phyloP scores from a whole-genome alignment of 2,888 invertebrate genomes.

The Lasioglossum oenotherae region DNA sequence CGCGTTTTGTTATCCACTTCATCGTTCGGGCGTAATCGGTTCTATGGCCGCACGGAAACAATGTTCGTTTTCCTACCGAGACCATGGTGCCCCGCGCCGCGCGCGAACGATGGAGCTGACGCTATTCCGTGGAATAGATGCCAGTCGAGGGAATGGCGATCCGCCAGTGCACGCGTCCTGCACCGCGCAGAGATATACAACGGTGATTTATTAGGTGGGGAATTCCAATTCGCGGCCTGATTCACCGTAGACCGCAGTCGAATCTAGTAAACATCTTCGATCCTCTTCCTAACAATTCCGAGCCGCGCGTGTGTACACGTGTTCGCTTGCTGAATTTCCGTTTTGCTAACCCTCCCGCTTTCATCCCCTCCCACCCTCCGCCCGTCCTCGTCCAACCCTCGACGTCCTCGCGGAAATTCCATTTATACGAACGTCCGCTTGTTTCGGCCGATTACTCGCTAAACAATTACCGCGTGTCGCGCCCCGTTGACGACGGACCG shows the following conservation, averaged over 20 bases:
- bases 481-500: background rate
- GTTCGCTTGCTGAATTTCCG: conserved; percentile 26
- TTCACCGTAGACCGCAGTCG: conserved; percentile 61
- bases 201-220: conserved; percentile 76
- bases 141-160: conserved; percentile 28
- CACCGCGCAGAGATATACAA: conserved; percentile 62
- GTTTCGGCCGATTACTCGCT: conserved; percentile 35
- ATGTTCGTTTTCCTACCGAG: conserved; percentile 56
- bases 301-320: background rate
- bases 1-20: conserved; percentile 48
- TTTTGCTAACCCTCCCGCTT: background rate
- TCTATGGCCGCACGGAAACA: conserved; percentile 62
- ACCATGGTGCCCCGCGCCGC: background rate
- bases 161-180: conserved; percentile 49
- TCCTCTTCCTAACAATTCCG: conserved; percentile 46
- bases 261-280: conserved; percentile 75
- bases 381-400: background rate
- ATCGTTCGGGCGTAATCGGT: conserved; percentile 59
- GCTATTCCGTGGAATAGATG: conserved; percentile 34
- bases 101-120: conserved; percentile 30
- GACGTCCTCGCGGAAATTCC: conserved; percentile 18
- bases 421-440: conserved; percentile 27
- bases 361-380: background rate
- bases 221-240: conserved; percentile 75
- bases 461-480: conserved; percentile 35